A percentile compares a stretch with the other conserved stretches of the same genome.
phyloP scores from a whole-genome alignment of 2,797 vertebrate species.

The Fistularia commersonii region DNA sequence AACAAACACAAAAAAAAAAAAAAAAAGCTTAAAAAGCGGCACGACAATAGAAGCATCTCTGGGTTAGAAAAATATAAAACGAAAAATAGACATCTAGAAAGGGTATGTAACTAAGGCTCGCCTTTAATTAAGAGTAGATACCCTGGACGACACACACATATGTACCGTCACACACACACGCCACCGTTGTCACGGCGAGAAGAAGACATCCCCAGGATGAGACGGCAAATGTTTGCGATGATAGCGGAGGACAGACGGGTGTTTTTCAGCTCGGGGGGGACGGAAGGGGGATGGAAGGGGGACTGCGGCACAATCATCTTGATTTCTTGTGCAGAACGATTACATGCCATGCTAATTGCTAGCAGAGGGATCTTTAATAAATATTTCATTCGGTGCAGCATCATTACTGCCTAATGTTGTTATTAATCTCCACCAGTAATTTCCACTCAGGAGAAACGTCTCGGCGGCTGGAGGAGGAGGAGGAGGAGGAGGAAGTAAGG shows the following conservation, averaged over 20 bases:
- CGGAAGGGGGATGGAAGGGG: conserved; percentile 48
- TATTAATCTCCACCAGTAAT: conserved; percentile 82
- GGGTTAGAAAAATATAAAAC: too few relatives aligned
- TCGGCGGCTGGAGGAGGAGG: too few relatives aligned
- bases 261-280: conserved; percentile 43
- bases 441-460: conserved; percentile 72
- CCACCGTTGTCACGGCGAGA: conserved; percentile 66
- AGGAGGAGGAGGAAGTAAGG: too few relatives aligned
- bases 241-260: conserved; percentile 23
- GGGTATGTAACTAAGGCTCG: too few relatives aligned
- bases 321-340: conserved; percentile 79
- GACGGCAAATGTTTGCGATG: conserved; percentile 55
- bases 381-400: conserved; percentile 81
- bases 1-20: too few relatives aligned
- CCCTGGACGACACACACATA: conserved; percentile 40
- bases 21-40: too few relatives aligned
- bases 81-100: too few relatives aligned
- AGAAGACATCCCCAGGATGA: conserved; percentile 47
- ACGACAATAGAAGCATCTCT: too few relatives aligned
- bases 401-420: conserved; percentile 82
- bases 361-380: conserved; percentile 87
- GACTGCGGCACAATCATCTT: conserved; percentile 76
- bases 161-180: conserved; percentile 24
- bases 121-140: conserved; percentile 79
- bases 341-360: conserved; percentile 82